Percentiles rank a stretch among this genome's conserved stretches.
phyloP scores from a whole-genome alignment of 2,888 invertebrate species.

The Maniola hyperantus region DNA sequence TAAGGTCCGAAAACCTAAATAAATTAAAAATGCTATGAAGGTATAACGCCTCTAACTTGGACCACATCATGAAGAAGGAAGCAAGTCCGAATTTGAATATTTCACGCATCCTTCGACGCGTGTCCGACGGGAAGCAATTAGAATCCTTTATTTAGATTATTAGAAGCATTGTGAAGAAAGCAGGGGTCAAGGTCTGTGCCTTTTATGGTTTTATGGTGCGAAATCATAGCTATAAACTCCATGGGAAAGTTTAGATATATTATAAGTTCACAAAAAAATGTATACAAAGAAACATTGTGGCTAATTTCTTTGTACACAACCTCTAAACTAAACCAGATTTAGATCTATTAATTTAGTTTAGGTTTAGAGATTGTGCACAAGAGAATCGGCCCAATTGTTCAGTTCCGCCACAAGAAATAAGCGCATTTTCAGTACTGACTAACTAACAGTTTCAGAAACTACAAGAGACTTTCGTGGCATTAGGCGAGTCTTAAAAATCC shows the following conservation, averaged over 20 bases:
- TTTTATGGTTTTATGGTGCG: constrained; percentile 50
- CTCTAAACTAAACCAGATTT: no score
- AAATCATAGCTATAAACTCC: constrained; percentile 24
- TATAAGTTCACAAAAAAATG: background rate
- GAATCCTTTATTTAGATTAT: constrained; percentile 62
- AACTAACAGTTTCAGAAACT: no score
- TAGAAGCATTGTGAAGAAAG: constrained; percentile 39
- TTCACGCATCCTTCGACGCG: constrained; percentile 62
- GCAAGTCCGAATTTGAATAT: constrained; percentile 64
- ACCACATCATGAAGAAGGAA: constrained; percentile 23
- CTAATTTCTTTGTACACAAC: background rate
- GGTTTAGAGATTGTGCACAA: no score
- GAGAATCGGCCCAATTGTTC: no score
- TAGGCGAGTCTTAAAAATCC: no score
- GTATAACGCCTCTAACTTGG: constrained; percentile 10
- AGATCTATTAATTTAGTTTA: no score
- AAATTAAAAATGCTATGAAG: background rate
- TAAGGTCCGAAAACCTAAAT: no score
- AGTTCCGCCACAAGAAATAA: no score
- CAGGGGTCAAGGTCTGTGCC: constrained; percentile 59
- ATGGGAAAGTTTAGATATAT: constrained; percentile 15
- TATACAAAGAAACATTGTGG: background rate
- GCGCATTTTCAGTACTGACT: no score
- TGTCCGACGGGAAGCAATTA: constrained; percentile 48
- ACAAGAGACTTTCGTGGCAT: no score